These are phyloP conservation scores for Coracopsis vasa DNA, from an alignment of 2,113 vertebrate species.

Conservation along the genomic window DNA sequence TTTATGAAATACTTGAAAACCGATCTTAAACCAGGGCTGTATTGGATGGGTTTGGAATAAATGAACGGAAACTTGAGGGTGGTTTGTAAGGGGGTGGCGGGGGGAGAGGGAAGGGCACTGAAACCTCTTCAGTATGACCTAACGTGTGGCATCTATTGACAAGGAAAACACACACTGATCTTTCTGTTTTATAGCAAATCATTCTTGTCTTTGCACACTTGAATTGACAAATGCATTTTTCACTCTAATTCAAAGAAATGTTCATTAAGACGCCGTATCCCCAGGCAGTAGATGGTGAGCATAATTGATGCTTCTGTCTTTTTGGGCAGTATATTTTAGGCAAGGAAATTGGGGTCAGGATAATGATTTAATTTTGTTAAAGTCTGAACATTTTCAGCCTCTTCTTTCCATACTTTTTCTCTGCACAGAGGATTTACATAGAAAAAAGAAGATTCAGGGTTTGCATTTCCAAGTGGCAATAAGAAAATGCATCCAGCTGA, in stretches of 20 bases:
- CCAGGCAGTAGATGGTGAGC: slow-evolving; percentile 74
- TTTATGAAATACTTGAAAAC: not conserved
- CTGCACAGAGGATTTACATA: not conserved
- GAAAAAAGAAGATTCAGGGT: not conserved
- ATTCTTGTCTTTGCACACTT: slow-evolving; percentile 23
- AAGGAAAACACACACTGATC: slow-evolving; percentile 34
- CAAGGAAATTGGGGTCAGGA: slow-evolving; percentile 66
- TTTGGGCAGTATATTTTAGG: slow-evolving; percentile 68
- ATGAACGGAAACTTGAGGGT: slow-evolving; percentile 7
- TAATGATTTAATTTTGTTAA: slow-evolving; percentile 67
- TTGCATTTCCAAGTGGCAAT: not conserved
- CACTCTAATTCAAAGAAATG: slow-evolving; percentile 78
- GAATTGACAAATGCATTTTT: slow-evolving; percentile 80
- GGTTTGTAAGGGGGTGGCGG: not conserved
- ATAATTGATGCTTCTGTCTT: slow-evolving; percentile 79
- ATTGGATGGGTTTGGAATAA: slow-evolving; percentile 5
- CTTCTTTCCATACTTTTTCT: slow-evolving; percentile 39
- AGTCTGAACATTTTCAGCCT: slow-evolving; percentile 64
- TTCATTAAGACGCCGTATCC: slow-evolving; percentile 78
- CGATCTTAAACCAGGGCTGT: not conserved
- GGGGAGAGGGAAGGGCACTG: not conserved
- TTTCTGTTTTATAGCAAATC: not conserved
- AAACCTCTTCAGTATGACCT: slow-evolving; percentile 10
- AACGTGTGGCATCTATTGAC: not conserved
- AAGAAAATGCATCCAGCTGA: slow-evolving; percentile 26